Base-by-base conservation (phyloP, 1,140 invertebrate species). In the Magallana ariakensis region DNA sequence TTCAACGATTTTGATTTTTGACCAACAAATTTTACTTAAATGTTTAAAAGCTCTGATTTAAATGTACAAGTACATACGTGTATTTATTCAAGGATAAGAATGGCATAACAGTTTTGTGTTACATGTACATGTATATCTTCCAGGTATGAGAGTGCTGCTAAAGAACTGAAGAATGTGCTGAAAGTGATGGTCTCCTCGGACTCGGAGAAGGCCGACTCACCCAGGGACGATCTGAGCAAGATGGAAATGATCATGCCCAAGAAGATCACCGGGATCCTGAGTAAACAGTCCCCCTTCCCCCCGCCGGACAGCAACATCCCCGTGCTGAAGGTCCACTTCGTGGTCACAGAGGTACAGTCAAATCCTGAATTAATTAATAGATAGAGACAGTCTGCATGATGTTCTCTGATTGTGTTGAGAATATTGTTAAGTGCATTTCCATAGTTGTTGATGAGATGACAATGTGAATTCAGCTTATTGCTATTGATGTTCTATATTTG, bases 121-220 rank as follows among this genome's bases (percentile, higher is more conserved):
- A 80, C 22, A 19, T 46, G 19, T 6, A 8, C 11, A 80, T 80
- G 13, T 55, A 0, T 6, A 82, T 82, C 75, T 80, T 87, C 15
- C 22, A 94, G 93, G 57, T 94, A 93, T 90, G 93, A 94, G 56
- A 89, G 84, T 81, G 92, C 93, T 70, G 91, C 91, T 13, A 90
- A 89, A 13, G 92, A 93, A 54, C 92, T 89, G 80, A 90, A 91
- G 85, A 80, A 66, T n/a, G 89, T 90, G 15, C 80, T 94, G 66
- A 92, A 87, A 56, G 19, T 75, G 0, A 86, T 91, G 84, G 26
- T 93, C 33, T 83, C 86, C 11, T 53, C 60, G 19, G 91, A 92
- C 56, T 87, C 80, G 11, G 89, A 89, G n/a, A 58, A 60, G 19
- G 85, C 58, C 9, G 87, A 89, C 33, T 53, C 58, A 58, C 82